These are phyloP conservation scores for Anabas testudineus DNA, from an alignment of 2,797 vertebrate genomes.

Conservation along the genomic window DNA sequence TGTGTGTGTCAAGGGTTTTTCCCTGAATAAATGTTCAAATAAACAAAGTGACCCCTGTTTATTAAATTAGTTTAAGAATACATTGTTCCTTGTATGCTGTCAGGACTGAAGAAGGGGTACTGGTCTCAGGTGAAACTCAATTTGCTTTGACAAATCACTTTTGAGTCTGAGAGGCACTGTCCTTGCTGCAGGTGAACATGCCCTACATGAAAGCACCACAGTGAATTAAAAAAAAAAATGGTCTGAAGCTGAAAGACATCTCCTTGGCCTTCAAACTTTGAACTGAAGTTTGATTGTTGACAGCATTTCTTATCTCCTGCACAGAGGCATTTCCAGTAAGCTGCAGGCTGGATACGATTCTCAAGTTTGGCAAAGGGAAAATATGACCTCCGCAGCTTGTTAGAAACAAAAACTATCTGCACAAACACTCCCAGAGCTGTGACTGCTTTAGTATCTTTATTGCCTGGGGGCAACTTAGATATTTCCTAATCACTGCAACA, in stretches of 20 bases:
- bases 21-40: conserved; percentile 27
- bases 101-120: conserved; percentile 15
- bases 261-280: conserved; percentile 46
- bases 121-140: conserved; percentile 32
- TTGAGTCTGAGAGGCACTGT: conserved; percentile 28
- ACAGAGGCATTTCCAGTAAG: conserved; percentile 28
- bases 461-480: conserved; percentile 46
- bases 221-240: conserved; percentile 27
- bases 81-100: neutral
- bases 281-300: conserved; percentile 17
- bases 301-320: conserved; percentile 24
- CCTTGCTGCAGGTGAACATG: conserved; percentile 34
- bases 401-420: conserved; percentile 33
- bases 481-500: conserved; percentile 52
- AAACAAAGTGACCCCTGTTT: conserved; percentile 26
- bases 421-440: conserved; percentile 29
- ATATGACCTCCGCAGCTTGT: conserved; percentile 35
- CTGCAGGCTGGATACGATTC: conserved; percentile 23
- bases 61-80: conserved; percentile 21
- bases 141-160: conserved; percentile 61
- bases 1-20: conserved; percentile 27
- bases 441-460: conserved; percentile 44
- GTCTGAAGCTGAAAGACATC: conserved; percentile 12
- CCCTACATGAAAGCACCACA: conserved; percentile 37
- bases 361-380: conserved; percentile 24